Evolutionary conservation across 2,797 vertebrate genomes (phyloP), one percentile per base, ranked within the genome.

Genomic region (Helicolenus hilgendorfi): DNA sequence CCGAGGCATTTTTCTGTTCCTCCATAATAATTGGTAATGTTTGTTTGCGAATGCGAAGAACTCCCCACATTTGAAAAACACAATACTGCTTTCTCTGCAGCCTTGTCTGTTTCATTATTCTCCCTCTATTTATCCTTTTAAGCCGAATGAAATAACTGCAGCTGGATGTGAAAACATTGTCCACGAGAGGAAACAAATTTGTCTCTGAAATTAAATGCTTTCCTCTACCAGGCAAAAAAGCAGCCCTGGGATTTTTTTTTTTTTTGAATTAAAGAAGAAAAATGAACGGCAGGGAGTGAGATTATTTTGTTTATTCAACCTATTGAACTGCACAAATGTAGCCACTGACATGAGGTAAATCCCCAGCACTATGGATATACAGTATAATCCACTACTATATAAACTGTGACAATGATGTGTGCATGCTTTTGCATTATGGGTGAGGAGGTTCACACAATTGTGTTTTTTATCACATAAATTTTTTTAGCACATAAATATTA

Each of bases 121-220:
- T 84, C 83, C 81, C 91, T 88, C 77, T 63, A 85, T 93, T 95
- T 84, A 88, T 93, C 81, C 73, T 81, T 83, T 87, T 87, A 91
- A 93, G 68, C 83, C 49, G 67, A 87, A 90, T 91, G 71, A 92
- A 94, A 96, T 88, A 83, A 95, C 83, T 84, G 71, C 82, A 92
- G 90, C 87, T 89, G 84, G 70, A 92, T 91, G 86, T 89, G 75
- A 92, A 92, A 94, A 94, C 84, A 95, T 91, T 93, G 91, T 94
- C 87, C 84, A 89, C 79, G 68, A 92, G 69, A 92, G 88, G 85
- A 78, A 83, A 87, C 77, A 72, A 85, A 92, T 93, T 67, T 91
- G 74, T 53, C 82, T 83, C 76, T 91, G 67, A 92, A 95, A 95
- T 93, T 45, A 92, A 95, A 91, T 87, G 83, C 60, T 83, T 89